Conservation (phyloP, 2,888 invertebrate species). For the Tenthredo scrophulariae region DNA sequence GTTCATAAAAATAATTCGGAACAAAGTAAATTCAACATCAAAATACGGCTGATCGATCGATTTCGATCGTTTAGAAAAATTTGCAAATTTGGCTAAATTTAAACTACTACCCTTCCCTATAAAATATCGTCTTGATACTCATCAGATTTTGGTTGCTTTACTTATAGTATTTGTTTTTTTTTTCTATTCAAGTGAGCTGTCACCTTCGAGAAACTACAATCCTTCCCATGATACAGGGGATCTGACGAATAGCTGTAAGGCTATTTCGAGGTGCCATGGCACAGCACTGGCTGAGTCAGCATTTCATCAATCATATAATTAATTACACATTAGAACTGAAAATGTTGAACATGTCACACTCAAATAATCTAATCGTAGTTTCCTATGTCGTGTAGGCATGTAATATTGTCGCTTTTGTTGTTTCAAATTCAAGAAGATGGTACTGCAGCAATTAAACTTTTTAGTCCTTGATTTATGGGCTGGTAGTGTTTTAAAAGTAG, state of each 20-base stretch:
- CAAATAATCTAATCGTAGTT: background rate
- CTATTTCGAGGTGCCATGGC: background rate
- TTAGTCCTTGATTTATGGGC: background rate
- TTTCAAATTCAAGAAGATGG: background rate
- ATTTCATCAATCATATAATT: background rate
- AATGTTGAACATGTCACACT: background rate
- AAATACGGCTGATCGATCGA: background rate
- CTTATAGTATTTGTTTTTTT: background rate
- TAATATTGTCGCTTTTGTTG: background rate
- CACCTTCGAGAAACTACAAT: background rate
- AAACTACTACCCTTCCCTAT: background rate
- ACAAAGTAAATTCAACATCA: background rate
- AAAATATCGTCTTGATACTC: background rate
- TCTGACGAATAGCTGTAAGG: background rate
- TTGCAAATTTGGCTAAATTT: no score
- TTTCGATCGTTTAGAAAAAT: no score
- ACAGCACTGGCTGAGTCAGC: background rate
- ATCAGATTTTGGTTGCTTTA: background rate
- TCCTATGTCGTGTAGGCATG: background rate
- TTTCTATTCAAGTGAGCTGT: constrained; percentile 12
- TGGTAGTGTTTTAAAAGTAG: background rate
- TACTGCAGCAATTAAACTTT: background rate
- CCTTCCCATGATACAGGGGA: background rate
- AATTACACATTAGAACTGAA: background rate
- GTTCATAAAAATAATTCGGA: background rate